phyloP scores from a whole-genome alignment of 2,113 vertebrate genomes.

The Scomber colias region DNA sequence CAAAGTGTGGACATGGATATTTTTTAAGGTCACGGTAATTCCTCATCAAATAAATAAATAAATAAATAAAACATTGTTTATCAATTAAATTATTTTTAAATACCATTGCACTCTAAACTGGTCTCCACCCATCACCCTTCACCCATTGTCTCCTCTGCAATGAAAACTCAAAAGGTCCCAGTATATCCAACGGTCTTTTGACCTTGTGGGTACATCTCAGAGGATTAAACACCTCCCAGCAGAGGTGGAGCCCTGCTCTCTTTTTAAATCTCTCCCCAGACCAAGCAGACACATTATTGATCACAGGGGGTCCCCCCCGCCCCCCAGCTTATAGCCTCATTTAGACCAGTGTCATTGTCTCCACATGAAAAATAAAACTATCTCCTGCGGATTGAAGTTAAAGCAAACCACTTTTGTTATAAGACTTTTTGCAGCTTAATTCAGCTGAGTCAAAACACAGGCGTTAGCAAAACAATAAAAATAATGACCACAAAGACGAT shows the following conservation, averaged over 20 bases:
- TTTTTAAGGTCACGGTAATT: too few relatives aligned
- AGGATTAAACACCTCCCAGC: constrained; percentile 18
- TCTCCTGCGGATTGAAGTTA: constrained; percentile 37
- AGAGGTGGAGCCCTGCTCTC: constrained; percentile 9
- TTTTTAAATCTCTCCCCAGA: constrained; percentile 49
- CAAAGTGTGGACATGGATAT: too few relatives aligned
- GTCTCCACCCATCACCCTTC: not conserved
- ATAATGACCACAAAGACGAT: constrained; percentile 13
- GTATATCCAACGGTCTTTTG: not conserved
- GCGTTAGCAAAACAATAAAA: constrained; percentile 37
- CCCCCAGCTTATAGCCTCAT: constrained; percentile 36
- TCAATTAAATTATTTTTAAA: too few relatives aligned
- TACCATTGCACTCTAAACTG: not conserved
- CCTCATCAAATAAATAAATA: too few relatives aligned
- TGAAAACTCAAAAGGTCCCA: not conserved
- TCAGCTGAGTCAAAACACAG: not conserved
- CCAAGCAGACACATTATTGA: constrained; percentile 49
- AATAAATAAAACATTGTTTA: too few relatives aligned
- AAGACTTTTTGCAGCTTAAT: constrained; percentile 21
- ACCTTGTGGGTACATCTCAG: constrained; percentile 11
- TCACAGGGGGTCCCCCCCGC: constrained; percentile 11
- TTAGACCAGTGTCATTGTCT: constrained; percentile 16
- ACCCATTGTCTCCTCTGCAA: not conserved
- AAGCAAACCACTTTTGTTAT: constrained; percentile 21
- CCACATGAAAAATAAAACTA: constrained; percentile 14